A percentile compares a stretch with the other conserved stretches of the same genome.
phyloP scores from a whole-genome alignment of 1,140 invertebrate species.

The Lasaia peninsularis region DNA sequence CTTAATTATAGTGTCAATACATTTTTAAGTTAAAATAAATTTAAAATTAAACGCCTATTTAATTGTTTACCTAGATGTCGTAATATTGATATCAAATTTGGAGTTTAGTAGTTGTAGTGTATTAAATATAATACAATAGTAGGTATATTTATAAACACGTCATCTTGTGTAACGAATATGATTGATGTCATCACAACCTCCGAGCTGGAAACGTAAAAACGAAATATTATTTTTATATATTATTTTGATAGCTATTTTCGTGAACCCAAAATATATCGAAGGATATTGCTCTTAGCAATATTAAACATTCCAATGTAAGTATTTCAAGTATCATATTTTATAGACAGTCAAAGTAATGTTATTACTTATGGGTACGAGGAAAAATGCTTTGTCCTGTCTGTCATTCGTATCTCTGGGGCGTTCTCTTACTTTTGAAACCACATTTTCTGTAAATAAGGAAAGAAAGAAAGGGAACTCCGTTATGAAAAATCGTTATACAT shows the following conservation, averaged over 20 bases:
- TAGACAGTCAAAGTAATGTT: conserved; percentile 12
- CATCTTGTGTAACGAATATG: not conserved
- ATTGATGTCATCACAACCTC: conserved; percentile 3
- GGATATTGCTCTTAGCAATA: conserved; percentile 8
- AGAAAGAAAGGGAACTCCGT: not conserved
- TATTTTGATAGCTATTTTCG: not conserved
- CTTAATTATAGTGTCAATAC: too few relatives aligned
- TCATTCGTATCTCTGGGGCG: conserved; percentile 29
- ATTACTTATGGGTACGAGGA: conserved; percentile 12
- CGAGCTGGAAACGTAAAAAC: not conserved
- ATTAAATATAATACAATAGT: not conserved
- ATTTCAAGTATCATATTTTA: conserved; percentile 12
- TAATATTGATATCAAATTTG: too few relatives aligned
- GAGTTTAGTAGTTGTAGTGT: too few relatives aligned
- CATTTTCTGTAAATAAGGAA: not conserved
- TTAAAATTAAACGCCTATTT: too few relatives aligned
- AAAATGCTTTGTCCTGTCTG: conserved; percentile 32
- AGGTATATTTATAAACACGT: too few relatives aligned
- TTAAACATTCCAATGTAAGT: conserved; percentile 11
- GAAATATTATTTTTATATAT: conserved; percentile 4
- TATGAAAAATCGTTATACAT: too few relatives aligned
- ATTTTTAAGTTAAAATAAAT: too few relatives aligned
- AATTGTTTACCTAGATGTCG: too few relatives aligned
- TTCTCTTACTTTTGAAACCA: conserved; percentile 33
- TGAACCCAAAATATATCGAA: conserved; percentile 2